Base-by-base conservation (phyloP, 2,797 vertebrate species). In the Erpetoichthys calabaricus region DNA sequence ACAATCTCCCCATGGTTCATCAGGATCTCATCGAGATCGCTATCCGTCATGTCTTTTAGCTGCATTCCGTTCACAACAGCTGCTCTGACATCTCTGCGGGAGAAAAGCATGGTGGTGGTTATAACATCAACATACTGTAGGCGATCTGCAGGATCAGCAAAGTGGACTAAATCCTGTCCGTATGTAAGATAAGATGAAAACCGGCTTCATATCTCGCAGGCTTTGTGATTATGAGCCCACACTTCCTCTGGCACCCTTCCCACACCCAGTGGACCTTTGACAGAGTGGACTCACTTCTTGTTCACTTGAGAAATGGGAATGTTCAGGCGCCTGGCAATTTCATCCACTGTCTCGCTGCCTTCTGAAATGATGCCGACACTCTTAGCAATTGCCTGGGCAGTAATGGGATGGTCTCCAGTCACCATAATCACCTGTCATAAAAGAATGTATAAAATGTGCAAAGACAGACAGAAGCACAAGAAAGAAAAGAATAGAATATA, bases 371-470 rank as follows among this genome's bases (percentile, higher is more conserved):
- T 86, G 41, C 85, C 84, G 0, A 86, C 83, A 0, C 80, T 87
- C 69, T 75, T 86, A 68, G 84, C 85, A 6, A 87, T 85, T 55
- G 84, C 85, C 64, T 84, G 85, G 7, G 85, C 85, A 0, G 84
- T 87, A 68, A 87, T 87, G 6, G 84, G 84, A 2, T 87, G 85
- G 57, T 87, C 84, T 0, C 84, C 84, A 43, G 85, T 87, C 51
- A 87, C 81, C 84, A 87, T 87, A 41, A 87, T 85, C 60, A 87
- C 83, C 84, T 87, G 25, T 25, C 25, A 25, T 25, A 25, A 25
- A 25, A 25, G 25, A 25, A 25, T 25, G 59, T 4, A 25, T 25
- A 25, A 25, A 25, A 25, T 25, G 3, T 25, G 25, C 25, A 25
- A 25, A 25, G 25, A 25, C 25, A 25, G 25, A 25, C 25, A 25